Percentiles rank a stretch among this genome's conserved stretches.
phyloP scores from a whole-genome alignment of 2,113 vertebrate species.

The Gila orcuttii region DNA sequence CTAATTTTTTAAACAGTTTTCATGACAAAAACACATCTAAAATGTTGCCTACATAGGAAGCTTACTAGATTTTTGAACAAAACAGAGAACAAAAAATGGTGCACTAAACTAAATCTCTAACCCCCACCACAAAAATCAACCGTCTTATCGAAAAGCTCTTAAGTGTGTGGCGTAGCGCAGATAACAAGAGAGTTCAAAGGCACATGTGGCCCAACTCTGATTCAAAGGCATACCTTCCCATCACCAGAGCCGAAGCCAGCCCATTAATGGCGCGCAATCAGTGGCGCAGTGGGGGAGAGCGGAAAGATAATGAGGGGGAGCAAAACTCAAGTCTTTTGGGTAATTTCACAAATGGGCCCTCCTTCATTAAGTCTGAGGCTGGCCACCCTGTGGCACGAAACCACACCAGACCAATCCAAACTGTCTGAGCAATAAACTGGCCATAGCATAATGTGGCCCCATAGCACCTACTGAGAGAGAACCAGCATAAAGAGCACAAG shows the following conservation, averaged over 20 bases:
- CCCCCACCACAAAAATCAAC: slow-evolving; percentile 24
- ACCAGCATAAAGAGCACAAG: not conserved
- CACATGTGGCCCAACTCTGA: slow-evolving; percentile 52
- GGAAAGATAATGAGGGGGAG: slow-evolving; percentile 43
- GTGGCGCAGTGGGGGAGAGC: slow-evolving; percentile 34
- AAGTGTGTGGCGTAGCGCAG: slow-evolving; percentile 46
- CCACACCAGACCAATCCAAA: slow-evolving; percentile 25
- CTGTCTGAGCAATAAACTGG: slow-evolving; percentile 8
- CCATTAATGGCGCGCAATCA: slow-evolving; percentile 57
- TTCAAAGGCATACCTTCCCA: slow-evolving; percentile 57
- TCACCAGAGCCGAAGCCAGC: slow-evolving; percentile 40
- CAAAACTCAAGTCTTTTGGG: slow-evolving; percentile 33
- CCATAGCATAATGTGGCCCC: slow-evolving; percentile 1
- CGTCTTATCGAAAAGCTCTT: slow-evolving; percentile 53
- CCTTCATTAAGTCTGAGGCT: slow-evolving; percentile 32
- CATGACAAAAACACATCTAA: not conserved
- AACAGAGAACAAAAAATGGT: slow-evolving; percentile 16
- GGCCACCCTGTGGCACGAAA: slow-evolving; percentile 30
- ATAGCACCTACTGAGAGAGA: not conserved
- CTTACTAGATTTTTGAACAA: not conserved
- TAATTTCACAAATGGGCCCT: slow-evolving; percentile 54
- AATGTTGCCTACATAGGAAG: not conserved
- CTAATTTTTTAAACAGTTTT: not conserved
- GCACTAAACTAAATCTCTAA: slow-evolving; percentile 22
- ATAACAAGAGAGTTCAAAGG: slow-evolving; percentile 59